Base-by-base conservation (phyloP, 2,888 invertebrate genomes). In the Sarcophaga rosellei region DNA sequence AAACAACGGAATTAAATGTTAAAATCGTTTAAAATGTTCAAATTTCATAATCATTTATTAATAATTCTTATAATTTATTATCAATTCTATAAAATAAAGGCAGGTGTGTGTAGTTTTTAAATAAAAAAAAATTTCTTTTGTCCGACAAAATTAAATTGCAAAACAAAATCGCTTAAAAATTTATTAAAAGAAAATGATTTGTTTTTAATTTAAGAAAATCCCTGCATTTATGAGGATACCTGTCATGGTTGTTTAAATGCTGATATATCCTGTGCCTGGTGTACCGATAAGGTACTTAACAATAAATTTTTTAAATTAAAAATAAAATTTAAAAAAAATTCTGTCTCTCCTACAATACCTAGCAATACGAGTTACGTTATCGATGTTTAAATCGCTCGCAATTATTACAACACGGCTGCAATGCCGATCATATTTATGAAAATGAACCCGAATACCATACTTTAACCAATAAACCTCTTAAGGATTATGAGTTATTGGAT, bases 201-300 rank as follows among this genome's bases (percentile, higher is more conserved):
- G 12, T 81, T 15, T 68, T 4, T 23, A 68, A 74, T 23, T 45
- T 45, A 72, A 92, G 92, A 90, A 85, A 90, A 90, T 69, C 89
- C 90, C 70, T 92, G 92, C 86, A 89, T 88, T 83, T 90, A 90
- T 53, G 89, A 92, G 70, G 91, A 92, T 61, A 91, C 88, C 63
- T 93, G 92, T 80, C 90, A 92, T 81, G 90, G 89, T 44, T 92
- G 92, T 80, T 88, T 92, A 45, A 84, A 81, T 47, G 89, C 91
- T 1, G 89, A 92, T 81, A 86, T 90, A 53, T 88, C 89, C 6
- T 93, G 93, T 87, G 89, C 93, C 73, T 93, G 93, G 93, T 93
- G 93, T 87, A 91, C 92, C 61, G 93, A 93, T 88, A 91, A 91
- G 90, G 93, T 93, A 84, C 86, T 45, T 15, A n/a, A 45, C 8